Evolutionary conservation across 2,888 invertebrate genomes (phyloP), one percentile per base, ranked within the genome.

Genomic region (Orthonychiurus folsomi): DNA sequence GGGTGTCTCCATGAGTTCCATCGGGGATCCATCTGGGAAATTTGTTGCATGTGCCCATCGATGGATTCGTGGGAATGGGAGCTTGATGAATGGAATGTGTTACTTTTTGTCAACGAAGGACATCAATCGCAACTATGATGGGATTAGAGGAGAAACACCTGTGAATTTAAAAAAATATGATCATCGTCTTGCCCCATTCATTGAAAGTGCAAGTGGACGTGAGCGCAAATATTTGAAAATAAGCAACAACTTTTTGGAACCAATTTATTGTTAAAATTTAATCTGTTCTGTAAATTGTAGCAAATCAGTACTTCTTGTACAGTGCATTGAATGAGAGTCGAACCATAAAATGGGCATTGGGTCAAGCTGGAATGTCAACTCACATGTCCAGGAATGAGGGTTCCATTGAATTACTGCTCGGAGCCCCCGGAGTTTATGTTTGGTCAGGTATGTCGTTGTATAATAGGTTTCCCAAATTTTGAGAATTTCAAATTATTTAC

Each of bases 361-460:
- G 52, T 52, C 52, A 52, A 23, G 52, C 52, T 12, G 52, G 52
- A 52, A 52, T 23, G 5, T 52, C 52, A 12, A 21, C 24, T 52
- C 52, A 52, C 20, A 52, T 52, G 52, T 5, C 24, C 5, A 52
- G 52, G 24, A 3, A n/a, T 52, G 20, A 20, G 9, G 20, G 5
- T 5, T 5, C 5, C 5, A 52, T 52, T 20, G 52, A 52, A n/a
- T 52, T 52, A 20, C 21, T 52, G 9, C 5, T 52, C n/a, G 52
- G 52, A 9, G 20, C 52, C 20, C 52, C 52, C 9, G 52, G 52
- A 9, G 52, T 52, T 9, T 52, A 12, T n/a, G 24, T 52, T 52
- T 52, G 52, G 52, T 20, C 52, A 12, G 52, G 52, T 52, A 52
- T 9, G 52, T 9, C 5, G n/a, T 48, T 12, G 48, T 15, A 48